phyloP scores from a whole-genome alignment of 23 tunicate genomes.

The Trididemnum miniatum region DNA sequence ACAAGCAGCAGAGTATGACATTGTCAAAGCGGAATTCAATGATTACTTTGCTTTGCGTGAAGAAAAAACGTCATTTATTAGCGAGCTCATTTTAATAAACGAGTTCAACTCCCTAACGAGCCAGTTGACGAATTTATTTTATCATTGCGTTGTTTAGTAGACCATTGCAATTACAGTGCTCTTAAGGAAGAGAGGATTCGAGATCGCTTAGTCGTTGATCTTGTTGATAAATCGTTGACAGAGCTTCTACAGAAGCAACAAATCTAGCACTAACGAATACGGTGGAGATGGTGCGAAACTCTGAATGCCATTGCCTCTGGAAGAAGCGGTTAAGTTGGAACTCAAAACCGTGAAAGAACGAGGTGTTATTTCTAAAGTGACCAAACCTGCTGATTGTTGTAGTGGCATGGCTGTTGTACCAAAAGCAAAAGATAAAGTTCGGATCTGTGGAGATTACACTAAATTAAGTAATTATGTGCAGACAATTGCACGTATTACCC shows the following conservation, averaged over 20 bases:
- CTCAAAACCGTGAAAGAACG: slow-evolving; percentile 26
- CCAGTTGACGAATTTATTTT: slow-evolving; percentile 15
- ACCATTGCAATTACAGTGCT: slow-evolving; percentile 20
- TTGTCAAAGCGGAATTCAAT: slow-evolving; percentile 23
- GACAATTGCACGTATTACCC: too few relatives aligned
- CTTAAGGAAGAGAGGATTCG: slow-evolving; percentile 16
- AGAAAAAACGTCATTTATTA: slow-evolving; percentile 33
- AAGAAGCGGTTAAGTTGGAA: slow-evolving; percentile 15
- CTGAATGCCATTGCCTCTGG: slow-evolving; percentile 33
- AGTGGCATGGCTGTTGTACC: slow-evolving; percentile 46
- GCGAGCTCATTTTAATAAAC: slow-evolving; percentile 5
- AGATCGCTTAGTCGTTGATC: not conserved
- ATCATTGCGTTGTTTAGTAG: not conserved
- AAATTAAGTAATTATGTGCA: slow-evolving; percentile 22
- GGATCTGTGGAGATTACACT: slow-evolving; percentile 47
- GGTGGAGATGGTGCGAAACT: too few relatives aligned
- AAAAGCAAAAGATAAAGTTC: slow-evolving; percentile 32
- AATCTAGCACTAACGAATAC: not conserved
- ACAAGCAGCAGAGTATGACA: not conserved
- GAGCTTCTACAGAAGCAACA: slow-evolving; percentile 10
- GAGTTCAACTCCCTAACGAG: slow-evolving; percentile 1
- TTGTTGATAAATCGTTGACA: not conserved
- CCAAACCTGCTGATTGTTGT: slow-evolving; percentile 45
- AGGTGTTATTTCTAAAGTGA: slow-evolving; percentile 31
- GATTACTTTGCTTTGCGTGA: not conserved